These are phyloP conservation scores for Burhinus oedicnemus DNA, from an alignment of 2,113 vertebrate genomes.

Conservation along the genomic window DNA sequence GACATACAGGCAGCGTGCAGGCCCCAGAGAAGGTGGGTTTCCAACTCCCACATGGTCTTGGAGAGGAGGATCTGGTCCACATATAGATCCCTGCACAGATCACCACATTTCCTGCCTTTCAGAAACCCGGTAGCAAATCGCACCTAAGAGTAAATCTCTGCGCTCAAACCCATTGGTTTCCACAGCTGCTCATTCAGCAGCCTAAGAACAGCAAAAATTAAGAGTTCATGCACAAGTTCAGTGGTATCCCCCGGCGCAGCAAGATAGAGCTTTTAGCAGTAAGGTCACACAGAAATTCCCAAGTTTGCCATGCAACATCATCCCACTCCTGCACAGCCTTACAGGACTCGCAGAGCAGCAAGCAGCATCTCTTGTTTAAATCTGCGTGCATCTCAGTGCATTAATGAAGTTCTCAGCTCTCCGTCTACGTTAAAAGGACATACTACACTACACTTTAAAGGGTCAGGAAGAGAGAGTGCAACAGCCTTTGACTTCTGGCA, in stretches of 20 bases:
- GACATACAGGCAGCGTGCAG: too few species aligned
- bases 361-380: neutral
- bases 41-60: neutral
- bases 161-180: neutral
- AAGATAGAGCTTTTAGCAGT: neutral
- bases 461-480: neutral
- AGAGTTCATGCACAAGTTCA: neutral
- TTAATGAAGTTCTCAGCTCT: neutral
- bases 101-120: neutral
- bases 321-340: neutral
- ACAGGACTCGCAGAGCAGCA: neutral
- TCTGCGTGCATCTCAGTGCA: neutral
- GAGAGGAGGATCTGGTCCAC: neutral
- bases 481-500: neutral
- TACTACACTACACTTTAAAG: neutral
- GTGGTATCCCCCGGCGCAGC: neutral
- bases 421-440: neutral
- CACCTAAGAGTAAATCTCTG: neutral
- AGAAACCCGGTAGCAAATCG: neutral
- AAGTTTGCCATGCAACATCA: neutral
- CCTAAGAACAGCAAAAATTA: neutral
- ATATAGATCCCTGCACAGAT: neutral
- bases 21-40: neutral
- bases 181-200: neutral
- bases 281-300: neutral